A percentile compares a stretch with the other conserved stretches of the same genome.
phyloP scores from a whole-genome alignment of 2,113 vertebrate genomes.

The Pipra filicauda region DNA sequence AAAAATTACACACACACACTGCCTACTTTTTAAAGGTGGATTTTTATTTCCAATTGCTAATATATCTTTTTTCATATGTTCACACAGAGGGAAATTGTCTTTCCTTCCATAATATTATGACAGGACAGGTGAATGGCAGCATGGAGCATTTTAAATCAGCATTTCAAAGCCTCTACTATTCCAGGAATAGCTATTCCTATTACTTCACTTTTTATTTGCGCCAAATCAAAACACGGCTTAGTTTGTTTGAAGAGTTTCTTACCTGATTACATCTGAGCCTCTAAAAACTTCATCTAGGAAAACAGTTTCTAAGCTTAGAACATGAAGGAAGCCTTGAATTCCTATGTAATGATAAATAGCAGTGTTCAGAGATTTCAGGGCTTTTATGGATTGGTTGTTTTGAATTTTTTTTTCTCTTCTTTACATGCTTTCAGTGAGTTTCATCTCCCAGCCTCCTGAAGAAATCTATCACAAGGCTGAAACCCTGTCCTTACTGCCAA shows the following conservation, averaged over 20 bases:
- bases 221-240: conserved; percentile 12
- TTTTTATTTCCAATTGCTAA: neutral
- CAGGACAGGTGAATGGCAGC: conserved; percentile 13
- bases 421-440: neutral
- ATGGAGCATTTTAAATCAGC: conserved; percentile 23
- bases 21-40: neutral
- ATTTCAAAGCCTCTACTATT: conserved; percentile 58
- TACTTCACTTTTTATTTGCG: conserved; percentile 37
- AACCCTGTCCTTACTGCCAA: neutral
- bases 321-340: neutral
- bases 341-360: conserved; percentile 1
- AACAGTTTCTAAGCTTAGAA: conserved; percentile 24
- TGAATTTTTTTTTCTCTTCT: neutral
- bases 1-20: neutral
- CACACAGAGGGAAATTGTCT: neutral
- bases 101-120: neutral
- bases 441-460: neutral
- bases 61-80: neutral
- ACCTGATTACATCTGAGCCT: conserved; percentile 40
- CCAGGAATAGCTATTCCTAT: conserved; percentile 50
- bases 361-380: neutral
- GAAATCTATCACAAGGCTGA: neutral
- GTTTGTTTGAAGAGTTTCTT: conserved; percentile 55
- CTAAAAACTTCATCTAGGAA: conserved; percentile 38
- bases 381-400: neutral